phyloP scores from a whole-genome alignment of 2,888 invertebrate species.

The Hypselothyrea guttata region DNA sequence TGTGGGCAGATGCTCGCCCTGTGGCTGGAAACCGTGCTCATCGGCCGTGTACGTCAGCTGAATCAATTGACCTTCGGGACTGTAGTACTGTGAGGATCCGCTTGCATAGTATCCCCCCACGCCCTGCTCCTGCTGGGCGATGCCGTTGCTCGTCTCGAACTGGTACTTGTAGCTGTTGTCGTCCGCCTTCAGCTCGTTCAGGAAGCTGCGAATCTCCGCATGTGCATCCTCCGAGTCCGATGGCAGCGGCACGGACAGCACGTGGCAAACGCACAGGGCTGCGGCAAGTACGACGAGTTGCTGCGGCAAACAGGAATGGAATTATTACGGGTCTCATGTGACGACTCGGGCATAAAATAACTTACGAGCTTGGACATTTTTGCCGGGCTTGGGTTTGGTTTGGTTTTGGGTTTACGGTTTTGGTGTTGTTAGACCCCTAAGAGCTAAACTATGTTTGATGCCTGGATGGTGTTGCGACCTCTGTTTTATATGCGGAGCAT shows the following conservation, averaged over 20 bases:
- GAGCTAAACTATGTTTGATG: constrained; percentile 72
- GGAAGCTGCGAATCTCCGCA: constrained; percentile 80
- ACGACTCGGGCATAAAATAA: constrained; percentile 13
- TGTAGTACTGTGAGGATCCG: constrained; percentile 83
- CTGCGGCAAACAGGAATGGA: constrained; percentile 38
- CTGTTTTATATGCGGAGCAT: constrained; percentile 55
- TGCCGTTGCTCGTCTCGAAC: constrained; percentile 85
- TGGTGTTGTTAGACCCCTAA: constrained; percentile 68
- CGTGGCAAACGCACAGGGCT: constrained; percentile 25
- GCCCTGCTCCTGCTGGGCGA: constrained; percentile 84
- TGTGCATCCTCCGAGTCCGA: constrained; percentile 70
- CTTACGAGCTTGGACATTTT: constrained; percentile 78
- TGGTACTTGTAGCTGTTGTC: constrained; percentile 82
- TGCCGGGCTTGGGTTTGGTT: constrained; percentile 46
- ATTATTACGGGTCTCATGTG: background rate
- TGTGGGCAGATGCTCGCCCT: constrained; percentile 80
- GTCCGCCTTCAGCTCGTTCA: constrained; percentile 67
- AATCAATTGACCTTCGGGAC: constrained; percentile 83
- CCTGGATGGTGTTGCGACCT: constrained; percentile 23
- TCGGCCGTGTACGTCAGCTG: constrained; percentile 83
- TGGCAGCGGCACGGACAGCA: constrained; percentile 38
- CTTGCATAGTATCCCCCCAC: constrained; percentile 83
- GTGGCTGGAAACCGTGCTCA: constrained; percentile 84
- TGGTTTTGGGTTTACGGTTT: constrained; percentile 37
- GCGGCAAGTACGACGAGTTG: constrained; percentile 55